Evolutionary conservation across 53 echinoderm and acorn worm species (phyloP).

Genomic region (Henricia sp.): DNA sequence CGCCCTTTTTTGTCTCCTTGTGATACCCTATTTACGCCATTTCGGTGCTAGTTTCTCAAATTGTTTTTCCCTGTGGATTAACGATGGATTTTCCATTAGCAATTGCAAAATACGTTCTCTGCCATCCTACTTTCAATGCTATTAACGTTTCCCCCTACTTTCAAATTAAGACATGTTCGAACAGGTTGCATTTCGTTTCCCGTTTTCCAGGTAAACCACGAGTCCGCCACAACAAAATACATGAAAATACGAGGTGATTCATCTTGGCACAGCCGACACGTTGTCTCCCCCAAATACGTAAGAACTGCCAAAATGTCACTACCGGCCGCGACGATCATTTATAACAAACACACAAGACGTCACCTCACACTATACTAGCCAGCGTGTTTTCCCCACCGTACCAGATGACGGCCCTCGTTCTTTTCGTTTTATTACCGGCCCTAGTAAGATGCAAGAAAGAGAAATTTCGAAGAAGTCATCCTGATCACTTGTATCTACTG

Average conservation of each 20-base stretch:
- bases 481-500: no score
- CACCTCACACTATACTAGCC: not conserved
- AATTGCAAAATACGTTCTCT: no score
- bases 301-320: constrained; percentile 5
- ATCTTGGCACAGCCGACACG: not conserved
- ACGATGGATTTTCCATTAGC: no score
- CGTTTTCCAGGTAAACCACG: constrained; percentile 1
- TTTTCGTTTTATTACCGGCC: not conserved
- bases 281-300: not conserved
- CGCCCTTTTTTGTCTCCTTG: no score
- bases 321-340: not conserved
- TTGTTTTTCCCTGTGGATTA: no score
- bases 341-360: not conserved
- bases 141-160: no score
- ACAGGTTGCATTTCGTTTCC: constrained; percentile 1
- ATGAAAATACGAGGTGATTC: constrained; percentile 1
- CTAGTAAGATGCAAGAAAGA: not conserved
- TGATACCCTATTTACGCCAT: no score
- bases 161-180: no score
- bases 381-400: not conserved
- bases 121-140: no score
- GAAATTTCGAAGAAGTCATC: not conserved
- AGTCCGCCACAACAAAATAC: not conserved
- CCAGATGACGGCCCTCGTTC: no score
- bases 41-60: no score